Base-by-base conservation (phyloP, 2,797 vertebrate genomes). In the Clamator glandarius region DNA sequence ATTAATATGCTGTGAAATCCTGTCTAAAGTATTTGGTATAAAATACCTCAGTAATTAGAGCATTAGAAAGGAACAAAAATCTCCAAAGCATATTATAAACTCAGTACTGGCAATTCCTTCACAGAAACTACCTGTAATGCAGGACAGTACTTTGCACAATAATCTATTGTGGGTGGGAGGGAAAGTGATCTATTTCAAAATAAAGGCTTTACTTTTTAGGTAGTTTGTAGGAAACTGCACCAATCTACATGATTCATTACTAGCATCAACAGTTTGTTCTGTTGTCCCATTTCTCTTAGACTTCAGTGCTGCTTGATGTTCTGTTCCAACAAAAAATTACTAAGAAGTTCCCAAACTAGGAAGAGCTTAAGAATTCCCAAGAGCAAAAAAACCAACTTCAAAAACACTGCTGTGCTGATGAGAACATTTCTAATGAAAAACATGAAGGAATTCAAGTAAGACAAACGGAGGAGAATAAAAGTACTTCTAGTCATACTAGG, bases 1-100 rank as follows among this genome's bases (percentile, higher is more conserved):
- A 89, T 87, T 92, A 96, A 80, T 23, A 29, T n/a, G 81, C 54
- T 87, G 58, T 33, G 67, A 93, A 95, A 93, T 82, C 70, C 63
- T 48, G 18, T 41, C 58, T 81, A 12, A 87, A 79, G 50, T 55
- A 89, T 80, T 92, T 91, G 62, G 76, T 66, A 91, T 31, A 70
- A 93, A 91, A 86, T 57, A 64, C 31, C 20, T 66, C 63, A 54
- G n/a, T 48, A 92, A 28, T 39, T 75, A 85, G 46, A 90, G 42
- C 39, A 77, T 93, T 36, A 85, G 36, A 90, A 87, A 8, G 16
- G 21, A 90, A 89, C 15, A 74, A 87, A 92, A 75, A 36, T 13
- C 25, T 82, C 24, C 24, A 58, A 64, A 61, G 54, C 19, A 64
- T 21, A 70, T 54, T 76, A 70, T 33, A 72, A n/a, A 11, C 28